phyloP scores from a whole-genome alignment of 2,113 vertebrate species.

The Clupea harengus region DNA sequence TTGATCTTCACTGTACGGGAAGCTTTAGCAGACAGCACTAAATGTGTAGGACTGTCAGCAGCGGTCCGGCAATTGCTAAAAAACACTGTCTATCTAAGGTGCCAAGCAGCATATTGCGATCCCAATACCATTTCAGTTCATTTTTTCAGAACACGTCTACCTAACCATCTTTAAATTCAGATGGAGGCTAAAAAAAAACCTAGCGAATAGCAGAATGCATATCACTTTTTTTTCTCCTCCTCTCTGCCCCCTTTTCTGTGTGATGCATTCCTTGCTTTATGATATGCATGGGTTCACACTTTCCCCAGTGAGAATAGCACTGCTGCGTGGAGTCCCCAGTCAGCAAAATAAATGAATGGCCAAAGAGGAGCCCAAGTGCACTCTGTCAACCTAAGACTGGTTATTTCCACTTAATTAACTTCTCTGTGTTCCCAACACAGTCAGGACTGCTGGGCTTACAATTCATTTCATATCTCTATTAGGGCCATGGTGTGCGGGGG shows the following conservation, averaged over 20 bases:
- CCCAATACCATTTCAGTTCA: background rate
- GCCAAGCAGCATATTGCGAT: background rate
- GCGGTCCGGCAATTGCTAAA: background rate
- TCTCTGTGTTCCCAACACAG: constrained; percentile 62
- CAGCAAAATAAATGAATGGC: constrained; percentile 74
- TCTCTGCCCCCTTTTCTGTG: background rate
- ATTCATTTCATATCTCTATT: constrained; percentile 65
- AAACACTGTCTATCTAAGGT: background rate
- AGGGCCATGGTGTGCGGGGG: constrained; percentile 52
- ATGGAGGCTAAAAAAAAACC: background rate
- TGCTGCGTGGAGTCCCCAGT: constrained; percentile 63
- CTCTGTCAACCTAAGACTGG: constrained; percentile 65
- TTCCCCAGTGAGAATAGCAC: constrained; percentile 61
- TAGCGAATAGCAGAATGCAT: background rate
- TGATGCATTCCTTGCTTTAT: constrained; percentile 35
- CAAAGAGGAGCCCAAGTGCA: constrained; percentile 67
- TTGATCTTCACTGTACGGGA: background rate
- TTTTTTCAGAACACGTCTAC: background rate
- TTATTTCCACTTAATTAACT: constrained; percentile 74
- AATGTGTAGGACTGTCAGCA: background rate
- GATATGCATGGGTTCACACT: constrained; percentile 66
- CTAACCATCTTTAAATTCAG: constrained; percentile 6
- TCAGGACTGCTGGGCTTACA: constrained; percentile 61
- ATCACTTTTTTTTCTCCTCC: background rate
- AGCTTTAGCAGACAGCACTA: background rate